These are phyloP conservation scores for Globia sparganii DNA, from an alignment of 2,888 invertebrate species.

Conservation along the genomic window DNA sequence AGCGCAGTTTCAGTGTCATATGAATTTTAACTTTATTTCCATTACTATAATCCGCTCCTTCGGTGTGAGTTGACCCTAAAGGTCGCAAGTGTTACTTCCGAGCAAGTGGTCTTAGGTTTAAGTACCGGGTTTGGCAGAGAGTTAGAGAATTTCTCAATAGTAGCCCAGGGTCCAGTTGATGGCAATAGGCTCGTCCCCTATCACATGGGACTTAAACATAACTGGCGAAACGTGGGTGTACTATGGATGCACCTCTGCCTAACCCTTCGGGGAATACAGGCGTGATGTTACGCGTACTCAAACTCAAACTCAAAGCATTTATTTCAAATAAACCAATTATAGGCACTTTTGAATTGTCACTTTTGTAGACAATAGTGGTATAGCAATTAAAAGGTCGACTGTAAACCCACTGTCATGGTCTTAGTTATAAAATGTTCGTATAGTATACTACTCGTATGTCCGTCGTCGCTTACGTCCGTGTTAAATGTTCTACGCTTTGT, in stretches of 20 bases:
- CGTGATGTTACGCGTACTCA: not conserved
- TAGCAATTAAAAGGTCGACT: not conserved
- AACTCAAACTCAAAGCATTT: too few relatives aligned
- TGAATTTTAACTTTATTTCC: too few relatives aligned
- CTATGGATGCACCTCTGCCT: not conserved
- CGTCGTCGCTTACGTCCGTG: conserved; percentile 72
- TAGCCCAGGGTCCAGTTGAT: not conserved
- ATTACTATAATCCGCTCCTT: too few relatives aligned
- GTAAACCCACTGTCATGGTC: not conserved
- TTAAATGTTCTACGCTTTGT: conserved; percentile 80
- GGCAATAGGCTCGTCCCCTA: not conserved
- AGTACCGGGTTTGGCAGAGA: not conserved
- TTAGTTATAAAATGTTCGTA: conserved; percentile 31
- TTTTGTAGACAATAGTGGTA: not conserved
- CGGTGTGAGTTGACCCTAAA: too few relatives aligned
- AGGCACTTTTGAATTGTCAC: too few relatives aligned
- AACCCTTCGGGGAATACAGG: not conserved
- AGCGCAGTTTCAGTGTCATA: too few relatives aligned
- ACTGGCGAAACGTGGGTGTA: not conserved
- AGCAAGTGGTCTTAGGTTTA: not conserved
- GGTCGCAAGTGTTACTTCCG: not conserved
- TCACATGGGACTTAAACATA: not conserved
- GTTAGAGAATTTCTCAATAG: not conserved
- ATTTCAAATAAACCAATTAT: too few relatives aligned
- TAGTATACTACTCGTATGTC: conserved; percentile 50